phyloP scores from a whole-genome alignment of 2,113 vertebrate species.

The Ceuthmochares aereus region DNA sequence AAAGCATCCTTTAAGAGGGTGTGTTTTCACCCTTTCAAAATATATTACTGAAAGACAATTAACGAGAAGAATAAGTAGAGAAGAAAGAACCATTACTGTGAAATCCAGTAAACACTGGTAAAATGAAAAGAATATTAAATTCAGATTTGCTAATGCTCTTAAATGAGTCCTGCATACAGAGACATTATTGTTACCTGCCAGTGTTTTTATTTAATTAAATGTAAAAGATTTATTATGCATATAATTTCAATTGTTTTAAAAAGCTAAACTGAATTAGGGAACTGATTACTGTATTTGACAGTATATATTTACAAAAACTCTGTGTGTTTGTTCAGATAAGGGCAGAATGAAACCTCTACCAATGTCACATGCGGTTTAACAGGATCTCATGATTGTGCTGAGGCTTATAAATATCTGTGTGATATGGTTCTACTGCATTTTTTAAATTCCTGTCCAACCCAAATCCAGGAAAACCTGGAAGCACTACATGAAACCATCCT shows the following conservation, averaged over 20 bases:
- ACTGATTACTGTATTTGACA: not conserved
- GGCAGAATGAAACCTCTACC: not conserved
- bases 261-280: conserved; percentile 5
- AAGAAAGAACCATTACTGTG: conserved; percentile 57
- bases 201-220: conserved; percentile 52
- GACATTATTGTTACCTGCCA: conserved; percentile 43
- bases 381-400: not conserved
- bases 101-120: conserved; percentile 29
- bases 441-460: not conserved
- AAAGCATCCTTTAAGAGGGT: not conserved
- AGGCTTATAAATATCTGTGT: not conserved
- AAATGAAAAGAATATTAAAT: conserved; percentile 70
- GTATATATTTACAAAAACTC: not conserved
- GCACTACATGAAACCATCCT: not conserved
- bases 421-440: not conserved
- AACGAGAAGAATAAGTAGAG: conserved; percentile 51
- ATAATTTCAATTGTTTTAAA: conserved; percentile 29
- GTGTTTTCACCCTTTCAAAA: not conserved
- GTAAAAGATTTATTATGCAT: conserved; percentile 50
- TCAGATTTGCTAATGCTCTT: conserved; percentile 44
- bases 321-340: not conserved
- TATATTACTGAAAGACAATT: conserved; percentile 44
- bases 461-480: not conserved
- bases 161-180: conserved; percentile 30
- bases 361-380: not conserved